Conservation (phyloP, 23 tunicate genomes). For the Ciona savignyi region DNA sequence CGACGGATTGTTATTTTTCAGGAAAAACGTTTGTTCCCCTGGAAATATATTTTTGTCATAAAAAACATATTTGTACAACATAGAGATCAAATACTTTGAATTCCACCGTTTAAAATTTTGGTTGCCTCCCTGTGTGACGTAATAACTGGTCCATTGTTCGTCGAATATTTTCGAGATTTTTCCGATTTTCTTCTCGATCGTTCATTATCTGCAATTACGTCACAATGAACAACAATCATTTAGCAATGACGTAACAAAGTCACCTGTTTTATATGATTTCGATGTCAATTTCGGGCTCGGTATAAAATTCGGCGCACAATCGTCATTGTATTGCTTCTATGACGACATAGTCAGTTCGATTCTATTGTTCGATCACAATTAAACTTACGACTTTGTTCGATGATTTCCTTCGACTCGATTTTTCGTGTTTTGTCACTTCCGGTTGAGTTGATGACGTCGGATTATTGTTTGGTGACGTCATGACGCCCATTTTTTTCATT, state of each 20-base stretch:
- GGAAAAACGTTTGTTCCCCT: not conserved
- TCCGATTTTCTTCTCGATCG: not conserved
- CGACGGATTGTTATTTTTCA: not conserved
- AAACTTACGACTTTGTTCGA: not conserved
- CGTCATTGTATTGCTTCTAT: not conserved
- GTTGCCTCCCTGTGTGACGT: not conserved
- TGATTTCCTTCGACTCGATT: not conserved
- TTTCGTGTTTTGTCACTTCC: not conserved
- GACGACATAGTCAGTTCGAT: not conserved
- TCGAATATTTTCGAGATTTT: not conserved
- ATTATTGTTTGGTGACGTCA: no score
- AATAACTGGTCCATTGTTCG: not conserved
- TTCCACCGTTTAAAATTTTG: not conserved
- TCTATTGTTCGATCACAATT: not conserved
- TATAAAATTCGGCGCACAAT: not conserved
- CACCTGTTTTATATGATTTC: not conserved
- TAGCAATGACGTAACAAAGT: not conserved
- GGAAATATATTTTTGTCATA: no score
- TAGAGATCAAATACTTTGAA: not conserved
- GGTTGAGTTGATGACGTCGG: no score
- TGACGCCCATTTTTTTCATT: not conserved
- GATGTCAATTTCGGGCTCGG: not conserved
- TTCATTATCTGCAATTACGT: not conserved
- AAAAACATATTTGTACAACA: no score
- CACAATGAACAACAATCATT: no score